Evolutionary conservation across 2,113 vertebrate species (phyloP), one percentile per base, ranked within the genome.

Genomic region (Pedionomus torquatus): DNA sequence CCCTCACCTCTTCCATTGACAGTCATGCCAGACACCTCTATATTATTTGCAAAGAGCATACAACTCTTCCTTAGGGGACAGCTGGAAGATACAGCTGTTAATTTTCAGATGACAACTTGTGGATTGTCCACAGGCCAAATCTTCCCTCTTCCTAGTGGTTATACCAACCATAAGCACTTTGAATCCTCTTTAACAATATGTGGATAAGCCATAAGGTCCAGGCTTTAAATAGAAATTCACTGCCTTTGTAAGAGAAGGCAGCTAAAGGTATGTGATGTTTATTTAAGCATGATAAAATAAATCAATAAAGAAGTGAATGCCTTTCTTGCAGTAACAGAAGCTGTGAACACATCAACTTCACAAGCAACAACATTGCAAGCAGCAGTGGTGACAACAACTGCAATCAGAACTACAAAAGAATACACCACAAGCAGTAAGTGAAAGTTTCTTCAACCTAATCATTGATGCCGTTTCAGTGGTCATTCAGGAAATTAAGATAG

Each of bases 341-440:
- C 23, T 72, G 31, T 5, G 57, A 17, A 0, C 2, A 0, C 5
- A 14, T 3, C 33, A 46, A 0, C 8, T 68, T 57, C 31, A 30
- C 26, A 4, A 70, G 2, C 10, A 71, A 4, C 20, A 10, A 2
- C 48, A 23, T 4, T 0, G 2, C 1, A 41, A 58, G 0, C 0
- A 0, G 0, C 39, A 33, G 33, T 13, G 65, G 8, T 4, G 21
- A 7, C 21, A n/a, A 13, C n/a, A 75, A 0, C 30, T 82, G 0
- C 48, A 48, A 10, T 4, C 13, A 8, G 5, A 48, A 0, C 35
- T 72, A 31, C 17, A 19, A 20, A 2, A 18, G 43, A n/a, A 78
- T 9, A 24, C 33, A 8, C 2, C 61, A 44, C 74, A 87, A 89
- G 1, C 5, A 31, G 95, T 97, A 91, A 96, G 96, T 91, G 52